Evolutionary conservation across 2,113 vertebrate genomes (phyloP).

Genomic region (Cyanoramphus novaezelandiae): DNA sequence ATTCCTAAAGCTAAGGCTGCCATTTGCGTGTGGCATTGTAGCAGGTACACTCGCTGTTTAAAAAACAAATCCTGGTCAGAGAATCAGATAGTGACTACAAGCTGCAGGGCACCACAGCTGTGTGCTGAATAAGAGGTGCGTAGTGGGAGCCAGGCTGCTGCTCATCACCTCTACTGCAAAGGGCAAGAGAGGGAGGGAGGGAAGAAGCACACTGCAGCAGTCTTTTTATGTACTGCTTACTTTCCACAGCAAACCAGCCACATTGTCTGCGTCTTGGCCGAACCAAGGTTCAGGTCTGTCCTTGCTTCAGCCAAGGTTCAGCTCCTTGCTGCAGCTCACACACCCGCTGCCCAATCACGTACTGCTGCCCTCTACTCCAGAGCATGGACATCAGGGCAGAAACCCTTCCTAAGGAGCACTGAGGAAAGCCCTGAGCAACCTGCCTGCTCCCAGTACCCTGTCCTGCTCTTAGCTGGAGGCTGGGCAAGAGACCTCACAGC

Average conservation of each 20-base stretch:
- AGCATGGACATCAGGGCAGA: background rate
- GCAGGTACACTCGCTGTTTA: background rate
- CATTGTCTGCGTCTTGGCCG: background rate
- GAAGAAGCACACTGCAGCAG: background rate
- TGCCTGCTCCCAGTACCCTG: background rate
- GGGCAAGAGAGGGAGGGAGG: background rate
- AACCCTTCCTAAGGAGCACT: background rate
- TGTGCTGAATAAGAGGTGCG: background rate
- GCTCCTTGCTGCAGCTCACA: background rate
- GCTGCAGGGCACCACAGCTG: background rate
- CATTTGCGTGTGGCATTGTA: background rate
- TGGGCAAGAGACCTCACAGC: background rate
- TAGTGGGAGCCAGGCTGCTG: background rate
- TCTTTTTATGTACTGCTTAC: background rate
- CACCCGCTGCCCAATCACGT: background rate
- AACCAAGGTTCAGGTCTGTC: background rate
- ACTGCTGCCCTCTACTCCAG: background rate
- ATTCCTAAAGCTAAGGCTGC: background rate
- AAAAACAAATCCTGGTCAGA: background rate
- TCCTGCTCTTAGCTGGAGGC: background rate
- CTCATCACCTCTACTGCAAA: background rate
- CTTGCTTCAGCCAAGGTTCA: background rate
- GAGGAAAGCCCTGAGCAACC: background rate
- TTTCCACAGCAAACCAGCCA: background rate
- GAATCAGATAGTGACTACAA: background rate